phyloP scores from a whole-genome alignment of 2,888 invertebrate species.

The Drosophila mercatorum region DNA sequence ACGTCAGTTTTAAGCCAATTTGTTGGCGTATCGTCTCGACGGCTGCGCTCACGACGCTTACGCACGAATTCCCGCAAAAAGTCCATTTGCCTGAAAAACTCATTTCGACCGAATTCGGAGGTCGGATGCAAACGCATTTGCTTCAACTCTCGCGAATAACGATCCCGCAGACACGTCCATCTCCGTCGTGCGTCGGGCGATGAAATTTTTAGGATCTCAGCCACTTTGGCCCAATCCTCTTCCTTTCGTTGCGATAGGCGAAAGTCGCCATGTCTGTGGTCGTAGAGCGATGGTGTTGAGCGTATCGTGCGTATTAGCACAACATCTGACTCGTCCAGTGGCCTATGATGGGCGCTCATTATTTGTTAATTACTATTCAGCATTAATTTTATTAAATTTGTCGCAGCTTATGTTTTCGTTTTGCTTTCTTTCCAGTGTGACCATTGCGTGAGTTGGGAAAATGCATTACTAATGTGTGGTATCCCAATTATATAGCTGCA shows the following conservation, averaged over 20 bases:
- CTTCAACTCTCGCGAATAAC: conserved; percentile 84
- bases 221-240: conserved; percentile 83
- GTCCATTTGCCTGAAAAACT: conserved; percentile 82
- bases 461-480: neutral
- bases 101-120: conserved; percentile 75
- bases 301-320: conserved; percentile 80
- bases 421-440: conserved; percentile 51
- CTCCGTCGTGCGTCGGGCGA: conserved; percentile 77
- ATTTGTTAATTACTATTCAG: conserved; percentile 28
- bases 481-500: neutral
- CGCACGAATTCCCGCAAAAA: conserved; percentile 81
- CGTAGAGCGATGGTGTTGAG: conserved; percentile 81
- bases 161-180: conserved; percentile 84
- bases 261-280: conserved; percentile 82
- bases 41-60: conserved; percentile 77
- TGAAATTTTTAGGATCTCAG: conserved; percentile 69
- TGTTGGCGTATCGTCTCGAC: conserved; percentile 62
- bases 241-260: conserved; percentile 82
- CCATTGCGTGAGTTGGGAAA: conserved; percentile 13
- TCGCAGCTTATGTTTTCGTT: conserved; percentile 40
- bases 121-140: conserved; percentile 76
- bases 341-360: conserved; percentile 78
- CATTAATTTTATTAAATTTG: conserved; percentile 38
- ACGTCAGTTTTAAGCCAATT: conserved; percentile 63
- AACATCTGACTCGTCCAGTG: conserved; percentile 78